Percentiles rank a stretch among this genome's conserved stretches.
Conservation (phyloP, 1,140 invertebrate species). For the Danaus melanippus region DNA sequence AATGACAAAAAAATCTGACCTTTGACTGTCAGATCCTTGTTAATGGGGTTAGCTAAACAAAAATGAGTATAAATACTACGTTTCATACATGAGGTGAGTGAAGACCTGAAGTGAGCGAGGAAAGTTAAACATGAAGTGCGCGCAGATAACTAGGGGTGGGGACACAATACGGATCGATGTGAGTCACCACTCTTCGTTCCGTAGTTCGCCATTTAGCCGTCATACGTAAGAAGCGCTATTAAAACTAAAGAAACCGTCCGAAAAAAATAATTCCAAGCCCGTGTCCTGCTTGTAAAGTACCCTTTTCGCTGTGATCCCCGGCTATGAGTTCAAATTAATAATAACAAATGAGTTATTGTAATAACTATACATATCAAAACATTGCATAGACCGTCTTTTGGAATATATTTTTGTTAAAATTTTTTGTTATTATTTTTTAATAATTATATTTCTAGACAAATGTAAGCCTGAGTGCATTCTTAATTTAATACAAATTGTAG, state of each 20-base stretch:
- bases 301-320: too few species aligned
- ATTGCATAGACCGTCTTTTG: too few species aligned
- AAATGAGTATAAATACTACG: slow-evolving; percentile 59
- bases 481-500: too few species aligned
- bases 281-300: too few species aligned
- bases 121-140: slow-evolving; percentile 43
- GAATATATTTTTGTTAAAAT: too few species aligned
- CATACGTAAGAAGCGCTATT: slow-evolving; percentile 28
- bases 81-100: slow-evolving; percentile 51
- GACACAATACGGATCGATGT: slow-evolving; percentile 48
- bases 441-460: too few species aligned
- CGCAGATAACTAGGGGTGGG: slow-evolving; percentile 32
- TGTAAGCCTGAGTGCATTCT: too few species aligned
- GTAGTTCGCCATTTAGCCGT: slow-evolving; percentile 34
- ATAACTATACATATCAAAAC: too few species aligned
- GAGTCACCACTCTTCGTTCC: slow-evolving; percentile 24
- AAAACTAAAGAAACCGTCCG: not conserved
- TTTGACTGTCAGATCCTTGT: slow-evolving; percentile 32
- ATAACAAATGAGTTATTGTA: too few species aligned
- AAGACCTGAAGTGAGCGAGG: slow-evolving; percentile 51
- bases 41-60: slow-evolving; percentile 56
- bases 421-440: too few species aligned
- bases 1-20: slow-evolving; percentile 25
- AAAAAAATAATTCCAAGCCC: too few species aligned
- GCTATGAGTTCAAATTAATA: too few species aligned